A percentile compares a stretch with the other conserved stretches of the same genome.
phyloP scores from a whole-genome alignment of 2,888 invertebrate species.

The Tromatobia lineatoria region DNA sequence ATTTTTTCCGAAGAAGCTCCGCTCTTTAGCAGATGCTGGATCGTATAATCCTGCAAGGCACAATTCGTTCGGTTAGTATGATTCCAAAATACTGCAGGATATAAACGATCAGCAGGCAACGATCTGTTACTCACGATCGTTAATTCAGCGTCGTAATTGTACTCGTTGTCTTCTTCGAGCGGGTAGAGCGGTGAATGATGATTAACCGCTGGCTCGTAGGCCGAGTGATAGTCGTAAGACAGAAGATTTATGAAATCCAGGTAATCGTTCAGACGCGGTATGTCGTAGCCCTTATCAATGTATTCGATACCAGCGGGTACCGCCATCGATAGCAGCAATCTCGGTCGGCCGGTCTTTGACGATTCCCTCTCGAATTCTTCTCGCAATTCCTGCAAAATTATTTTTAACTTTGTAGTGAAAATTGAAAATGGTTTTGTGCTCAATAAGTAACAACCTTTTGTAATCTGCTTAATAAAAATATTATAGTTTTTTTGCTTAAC shows the following conservation, averaged over 20 bases:
- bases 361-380: conserved; percentile 96
- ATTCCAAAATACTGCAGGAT: background rate
- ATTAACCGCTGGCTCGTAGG: conserved; percentile 95
- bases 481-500: too few relatives aligned
- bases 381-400: conserved; percentile 89
- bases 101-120: background rate
- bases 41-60: conserved; percentile 91
- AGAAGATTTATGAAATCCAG: conserved; percentile 97
- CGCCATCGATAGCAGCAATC: conserved; percentile 95
- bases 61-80: background rate
- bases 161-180: conserved; percentile 93
- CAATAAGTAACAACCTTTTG: too few relatives aligned
- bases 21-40: conserved; percentile 92
- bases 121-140: conserved; percentile 91
- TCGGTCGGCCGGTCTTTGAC: conserved; percentile 92
- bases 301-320: conserved; percentile 97
- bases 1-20: conserved; percentile 93
- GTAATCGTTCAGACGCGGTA: conserved; percentile 94
- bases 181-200: conserved; percentile 96
- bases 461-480: too few relatives aligned
- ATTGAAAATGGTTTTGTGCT: too few relatives aligned
- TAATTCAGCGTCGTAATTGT: conserved; percentile 94
- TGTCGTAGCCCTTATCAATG: conserved; percentile 96
- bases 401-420: too few relatives aligned
- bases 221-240: conserved; percentile 97